Evolutionary conservation across 1,140 invertebrate species (phyloP).

Genomic region (Bombus affinis): DNA sequence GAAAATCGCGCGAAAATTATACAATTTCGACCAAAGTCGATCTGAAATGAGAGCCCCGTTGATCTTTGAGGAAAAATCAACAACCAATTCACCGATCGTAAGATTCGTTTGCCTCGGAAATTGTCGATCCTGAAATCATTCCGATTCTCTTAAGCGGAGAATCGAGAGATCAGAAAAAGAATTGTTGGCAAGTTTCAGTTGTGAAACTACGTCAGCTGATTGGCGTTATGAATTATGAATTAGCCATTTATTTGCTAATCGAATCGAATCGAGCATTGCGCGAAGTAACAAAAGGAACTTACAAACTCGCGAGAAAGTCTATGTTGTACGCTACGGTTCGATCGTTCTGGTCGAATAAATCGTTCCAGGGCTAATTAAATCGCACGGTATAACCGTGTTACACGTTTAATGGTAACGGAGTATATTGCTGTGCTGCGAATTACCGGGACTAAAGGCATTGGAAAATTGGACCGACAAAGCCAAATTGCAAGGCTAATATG

Average conservation of each 20-base stretch:
- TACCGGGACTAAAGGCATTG: neutral
- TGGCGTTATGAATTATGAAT: neutral
- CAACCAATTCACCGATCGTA: neutral
- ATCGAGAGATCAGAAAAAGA: no score
- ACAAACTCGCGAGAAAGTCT: no score
- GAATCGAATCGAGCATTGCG: neutral
- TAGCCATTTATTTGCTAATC: neutral
- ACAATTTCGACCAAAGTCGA: no score
- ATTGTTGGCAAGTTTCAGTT: no score
- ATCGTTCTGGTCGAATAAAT: neutral
- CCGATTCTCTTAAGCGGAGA: no score
- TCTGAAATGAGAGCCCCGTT: no score
- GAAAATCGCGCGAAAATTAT: no score
- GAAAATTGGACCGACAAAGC: neutral
- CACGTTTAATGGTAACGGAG: neutral
- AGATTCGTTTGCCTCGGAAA: neutral
- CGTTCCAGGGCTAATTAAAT: slow-evolving; percentile 5
- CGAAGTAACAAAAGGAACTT: neutral
- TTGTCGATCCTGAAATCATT: no score
- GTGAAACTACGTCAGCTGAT: no score
- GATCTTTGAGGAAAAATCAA: no score
- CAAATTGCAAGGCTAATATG: neutral
- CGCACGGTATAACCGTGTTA: neutral
- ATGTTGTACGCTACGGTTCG: neutral
- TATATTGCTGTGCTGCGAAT: neutral